These are phyloP conservation scores for Oophaga sylvatica DNA, from an alignment of 2,797 vertebrate genomes.

Conservation along the genomic window DNA sequence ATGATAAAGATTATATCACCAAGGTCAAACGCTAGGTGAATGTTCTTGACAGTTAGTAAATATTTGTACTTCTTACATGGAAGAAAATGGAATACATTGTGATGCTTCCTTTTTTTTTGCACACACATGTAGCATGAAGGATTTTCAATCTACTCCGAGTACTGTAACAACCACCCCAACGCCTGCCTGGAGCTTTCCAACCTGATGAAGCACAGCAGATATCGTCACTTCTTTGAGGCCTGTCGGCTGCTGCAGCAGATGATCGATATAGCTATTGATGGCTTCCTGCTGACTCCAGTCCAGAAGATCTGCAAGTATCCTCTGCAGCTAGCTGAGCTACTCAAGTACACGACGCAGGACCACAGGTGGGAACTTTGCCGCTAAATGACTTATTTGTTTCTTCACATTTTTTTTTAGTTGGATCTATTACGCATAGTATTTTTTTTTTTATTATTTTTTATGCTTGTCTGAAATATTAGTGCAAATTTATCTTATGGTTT, in stretches of 20 bases:
- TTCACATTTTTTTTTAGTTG: no score
- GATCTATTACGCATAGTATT: background rate
- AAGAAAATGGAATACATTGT: background rate
- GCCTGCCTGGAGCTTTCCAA: conserved; percentile 88
- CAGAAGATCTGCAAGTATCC: conserved; percentile 99
- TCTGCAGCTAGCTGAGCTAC: conserved; percentile 92
- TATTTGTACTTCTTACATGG: background rate
- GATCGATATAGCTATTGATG: conserved; percentile 96
- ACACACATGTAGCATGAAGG: conserved; percentile 82
- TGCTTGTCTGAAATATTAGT: background rate
- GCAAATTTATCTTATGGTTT: background rate
- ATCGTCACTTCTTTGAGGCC: conserved; percentile 96
- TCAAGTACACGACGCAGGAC: conserved; percentile 94
- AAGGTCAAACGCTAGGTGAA: no score
- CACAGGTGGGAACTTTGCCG: conserved; percentile 81
- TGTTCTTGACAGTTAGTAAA: background rate
- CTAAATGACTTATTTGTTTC: background rate
- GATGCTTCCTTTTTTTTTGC: background rate
- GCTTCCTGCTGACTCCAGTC: conserved; percentile 94
- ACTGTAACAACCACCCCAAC: conserved; percentile 94
- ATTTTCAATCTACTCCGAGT: conserved; percentile 96
- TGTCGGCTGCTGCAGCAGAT: conserved; percentile 97
- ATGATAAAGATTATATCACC: no score
- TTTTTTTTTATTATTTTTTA: background rate
- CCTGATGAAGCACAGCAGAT: conserved; percentile 90